phyloP scores from a whole-genome alignment of 2,888 invertebrate genomes.

The Drosophila conformis region DNA sequence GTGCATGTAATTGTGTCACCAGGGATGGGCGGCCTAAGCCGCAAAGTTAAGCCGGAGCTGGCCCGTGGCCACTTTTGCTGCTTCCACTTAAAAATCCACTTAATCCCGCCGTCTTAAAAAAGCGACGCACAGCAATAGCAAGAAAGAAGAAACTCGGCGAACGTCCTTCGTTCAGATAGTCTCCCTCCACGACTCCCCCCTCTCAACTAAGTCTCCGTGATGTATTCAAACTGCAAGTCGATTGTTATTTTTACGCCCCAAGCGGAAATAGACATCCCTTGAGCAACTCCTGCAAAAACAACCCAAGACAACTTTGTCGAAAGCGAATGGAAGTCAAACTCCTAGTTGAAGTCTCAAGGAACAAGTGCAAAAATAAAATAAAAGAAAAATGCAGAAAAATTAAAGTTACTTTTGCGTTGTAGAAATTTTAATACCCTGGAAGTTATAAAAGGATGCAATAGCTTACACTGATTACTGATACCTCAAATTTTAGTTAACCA shows the following conservation, averaged over 20 bases:
- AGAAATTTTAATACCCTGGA: background rate
- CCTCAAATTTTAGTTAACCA: background rate
- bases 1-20: constrained; percentile 77
- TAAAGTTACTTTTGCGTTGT: background rate
- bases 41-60: constrained; percentile 68
- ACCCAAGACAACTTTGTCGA: constrained; percentile 66
- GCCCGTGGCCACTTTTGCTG: constrained; percentile 74
- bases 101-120: constrained; percentile 70
- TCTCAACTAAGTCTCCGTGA: constrained; percentile 34
- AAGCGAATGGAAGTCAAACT: constrained; percentile 59
- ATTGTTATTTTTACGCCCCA: constrained; percentile 78
- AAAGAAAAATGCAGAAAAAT: background rate
- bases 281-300: constrained; percentile 49
- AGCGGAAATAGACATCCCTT: constrained; percentile 70
- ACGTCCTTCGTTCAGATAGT: background rate
- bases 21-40: constrained; percentile 48
- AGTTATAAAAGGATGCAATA: too few species aligned
- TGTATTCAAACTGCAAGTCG: constrained; percentile 80
- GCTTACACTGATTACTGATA: background rate
- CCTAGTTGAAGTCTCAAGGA: constrained; percentile 45
- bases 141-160: constrained; percentile 31
- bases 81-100: constrained; percentile 79
- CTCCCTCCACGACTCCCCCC: background rate
- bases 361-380: constrained; percentile 9
- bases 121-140: constrained; percentile 36